Evolutionary conservation across 2,797 vertebrate species (phyloP).

Genomic region (Anguilla pacifica): DNA sequence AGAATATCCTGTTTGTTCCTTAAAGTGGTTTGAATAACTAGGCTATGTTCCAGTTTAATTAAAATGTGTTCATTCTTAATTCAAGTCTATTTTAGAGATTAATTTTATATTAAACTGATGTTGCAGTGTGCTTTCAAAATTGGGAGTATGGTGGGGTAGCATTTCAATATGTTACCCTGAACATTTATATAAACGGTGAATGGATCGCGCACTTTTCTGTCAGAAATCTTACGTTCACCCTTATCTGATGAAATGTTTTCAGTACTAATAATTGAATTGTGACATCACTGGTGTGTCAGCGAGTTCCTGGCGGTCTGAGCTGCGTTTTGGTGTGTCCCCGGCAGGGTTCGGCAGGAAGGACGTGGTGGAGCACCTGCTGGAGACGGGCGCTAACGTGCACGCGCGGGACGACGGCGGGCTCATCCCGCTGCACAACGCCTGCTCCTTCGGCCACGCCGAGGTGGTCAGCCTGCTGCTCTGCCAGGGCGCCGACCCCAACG

Average conservation of each 20-base stretch:
- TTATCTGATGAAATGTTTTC: no score
- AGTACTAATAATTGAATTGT: not conserved
- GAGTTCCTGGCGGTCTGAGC: not conserved
- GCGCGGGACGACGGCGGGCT: conserved; percentile 94
- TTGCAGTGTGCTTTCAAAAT: no score
- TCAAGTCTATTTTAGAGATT: not conserved
- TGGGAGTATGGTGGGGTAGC: no score
- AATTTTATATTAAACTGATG: not conserved
- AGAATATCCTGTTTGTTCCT: not conserved
- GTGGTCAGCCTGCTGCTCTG: conserved; percentile 93
- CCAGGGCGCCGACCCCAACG: conserved; percentile 95
- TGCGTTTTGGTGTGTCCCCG: not conserved
- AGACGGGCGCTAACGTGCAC: conserved; percentile 95
- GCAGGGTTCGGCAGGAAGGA: conserved; percentile 97
- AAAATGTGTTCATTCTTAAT: not conserved
- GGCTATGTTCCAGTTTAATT: not conserved
- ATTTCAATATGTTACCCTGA: no score
- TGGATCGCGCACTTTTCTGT: no score
- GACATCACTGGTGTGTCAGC: not conserved
- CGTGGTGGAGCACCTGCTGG: conserved; percentile 94
- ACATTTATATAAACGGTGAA: no score
- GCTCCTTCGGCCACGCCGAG: conserved; percentile 96
- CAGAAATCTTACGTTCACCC: no score
- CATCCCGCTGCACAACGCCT: conserved; percentile 96
- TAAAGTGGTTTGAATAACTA: not conserved